Conservation (phyloP, 64 coral and sea anemone genomes). For the Stylophora pistillata region DNA sequence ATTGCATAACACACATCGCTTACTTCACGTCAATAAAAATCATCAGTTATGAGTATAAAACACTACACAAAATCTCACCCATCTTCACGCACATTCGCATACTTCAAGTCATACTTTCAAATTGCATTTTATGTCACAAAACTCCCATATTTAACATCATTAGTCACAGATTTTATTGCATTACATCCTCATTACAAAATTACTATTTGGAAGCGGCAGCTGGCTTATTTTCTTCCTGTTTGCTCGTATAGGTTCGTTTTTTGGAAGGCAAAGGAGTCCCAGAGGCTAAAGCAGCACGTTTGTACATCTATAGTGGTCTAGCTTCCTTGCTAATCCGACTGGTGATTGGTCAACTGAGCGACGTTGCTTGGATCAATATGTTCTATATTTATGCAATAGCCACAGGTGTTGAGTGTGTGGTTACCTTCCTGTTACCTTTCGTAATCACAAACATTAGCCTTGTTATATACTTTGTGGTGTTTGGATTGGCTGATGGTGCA, state of each 20-base stretch:
- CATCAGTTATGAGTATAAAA: too few relatives aligned
- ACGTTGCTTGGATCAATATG: not conserved
- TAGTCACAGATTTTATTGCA: too few relatives aligned
- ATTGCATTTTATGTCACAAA: too few relatives aligned
- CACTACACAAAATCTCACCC: too few relatives aligned
- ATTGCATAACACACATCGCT: too few relatives aligned
- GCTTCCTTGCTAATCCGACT: conserved; percentile 15
- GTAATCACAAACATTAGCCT: not conserved
- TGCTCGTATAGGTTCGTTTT: conserved; percentile 3
- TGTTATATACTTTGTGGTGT: conserved; percentile 9
- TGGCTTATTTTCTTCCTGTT: not conserved
- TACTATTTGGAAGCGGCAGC: too few relatives aligned
- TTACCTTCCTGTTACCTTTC: conserved; percentile 7
- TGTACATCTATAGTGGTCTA: conserved; percentile 28
- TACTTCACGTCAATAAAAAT: too few relatives aligned
- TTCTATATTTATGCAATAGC: conserved; percentile 19
- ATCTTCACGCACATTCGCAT: too few relatives aligned
- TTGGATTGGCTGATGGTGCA: conserved; percentile 9
- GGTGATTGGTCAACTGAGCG: conserved; percentile 31
- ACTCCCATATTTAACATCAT: too few relatives aligned
- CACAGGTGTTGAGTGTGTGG: not conserved
- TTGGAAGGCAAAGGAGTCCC: not conserved
- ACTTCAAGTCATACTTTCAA: too few relatives aligned
- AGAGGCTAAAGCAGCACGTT: conserved; percentile 5
- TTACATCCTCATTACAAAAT: too few relatives aligned